These are phyloP conservation scores for Musca vetustissima DNA, from an alignment of 1,140 invertebrate species.

Conservation along the genomic window DNA sequence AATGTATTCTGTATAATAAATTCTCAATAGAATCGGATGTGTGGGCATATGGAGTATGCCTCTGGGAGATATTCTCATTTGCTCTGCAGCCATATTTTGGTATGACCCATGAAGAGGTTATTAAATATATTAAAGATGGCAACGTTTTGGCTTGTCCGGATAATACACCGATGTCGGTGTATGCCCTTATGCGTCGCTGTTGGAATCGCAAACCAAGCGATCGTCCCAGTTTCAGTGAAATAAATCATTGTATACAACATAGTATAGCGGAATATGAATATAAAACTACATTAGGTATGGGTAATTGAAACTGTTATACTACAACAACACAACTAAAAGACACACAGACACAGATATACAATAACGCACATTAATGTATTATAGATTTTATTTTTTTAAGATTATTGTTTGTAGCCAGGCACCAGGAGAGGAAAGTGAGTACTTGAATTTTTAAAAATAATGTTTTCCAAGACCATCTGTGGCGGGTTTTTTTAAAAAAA, in stretches of 20 bases:
- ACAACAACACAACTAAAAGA: too few relatives aligned
- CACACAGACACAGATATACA: too few relatives aligned
- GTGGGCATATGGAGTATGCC: conserved; percentile 90
- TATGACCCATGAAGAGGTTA: conserved; percentile 93
- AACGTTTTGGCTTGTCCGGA: conserved; percentile 85
- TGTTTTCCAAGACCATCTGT: too few relatives aligned
- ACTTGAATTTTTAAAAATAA: too few relatives aligned
- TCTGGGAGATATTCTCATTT: conserved; percentile 95
- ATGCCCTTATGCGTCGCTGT: conserved; percentile 90
- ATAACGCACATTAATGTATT: too few relatives aligned
- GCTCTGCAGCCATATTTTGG: conserved; percentile 92
- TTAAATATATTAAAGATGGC: conserved; percentile 89
- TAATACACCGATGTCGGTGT: conserved; percentile 86
- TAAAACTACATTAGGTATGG: conserved; percentile 36
- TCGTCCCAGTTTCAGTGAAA: conserved; percentile 75
- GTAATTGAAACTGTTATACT: neutral
- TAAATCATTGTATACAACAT: conserved; percentile 53
- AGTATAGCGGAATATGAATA: conserved; percentile 52
- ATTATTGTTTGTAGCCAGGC: too few relatives aligned
- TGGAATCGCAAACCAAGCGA: conserved; percentile 84
- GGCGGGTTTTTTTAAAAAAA: too few relatives aligned
- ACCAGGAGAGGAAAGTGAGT: too few relatives aligned
- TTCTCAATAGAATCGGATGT: conserved; percentile 92
- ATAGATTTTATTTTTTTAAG: too few relatives aligned
- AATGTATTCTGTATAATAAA: conserved; percentile 91